Percentiles rank a stretch among this genome's conserved stretches.
Conservation (phyloP, 2,888 invertebrate genomes). For the Ecdyonurus torrentis region DNA sequence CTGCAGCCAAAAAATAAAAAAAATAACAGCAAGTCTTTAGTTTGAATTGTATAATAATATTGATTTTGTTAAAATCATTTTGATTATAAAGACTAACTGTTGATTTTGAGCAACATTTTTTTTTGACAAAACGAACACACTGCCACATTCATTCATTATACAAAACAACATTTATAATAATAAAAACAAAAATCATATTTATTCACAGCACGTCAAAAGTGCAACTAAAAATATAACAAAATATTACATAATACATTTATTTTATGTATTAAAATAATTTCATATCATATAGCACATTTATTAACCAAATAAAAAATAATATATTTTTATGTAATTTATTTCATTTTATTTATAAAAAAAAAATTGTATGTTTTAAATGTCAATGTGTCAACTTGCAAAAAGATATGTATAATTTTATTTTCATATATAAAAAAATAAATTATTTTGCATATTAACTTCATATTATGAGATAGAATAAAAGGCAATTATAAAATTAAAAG, state of each 20-base stretch:
- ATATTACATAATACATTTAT: not conserved
- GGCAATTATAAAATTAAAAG: too few species aligned
- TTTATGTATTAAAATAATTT: not conserved
- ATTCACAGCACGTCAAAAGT: not conserved
- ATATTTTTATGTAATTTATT: not conserved
- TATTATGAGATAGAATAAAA: too few species aligned
- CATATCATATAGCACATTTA: constrained; percentile 5
- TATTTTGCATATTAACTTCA: too few species aligned
- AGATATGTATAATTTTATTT: constrained; percentile 7
- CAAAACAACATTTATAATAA: not conserved
- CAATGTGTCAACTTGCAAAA: constrained; percentile 1
- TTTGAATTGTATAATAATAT: too few species aligned
- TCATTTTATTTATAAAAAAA: not conserved
- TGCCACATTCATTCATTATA: not conserved
- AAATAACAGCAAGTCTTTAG: too few species aligned
- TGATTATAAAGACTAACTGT: not conserved
- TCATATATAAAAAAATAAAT: constrained; percentile 11
- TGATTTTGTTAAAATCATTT: too few species aligned
- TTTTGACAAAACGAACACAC: not conserved
- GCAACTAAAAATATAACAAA: constrained; percentile 1
- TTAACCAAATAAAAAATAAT: constrained; percentile 3
- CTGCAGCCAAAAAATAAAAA: too few species aligned
- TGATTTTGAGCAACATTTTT: not conserved
- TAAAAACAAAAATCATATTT: not conserved
- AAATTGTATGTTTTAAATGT: too few species aligned